Evolutionary conservation across 2,113 vertebrate genomes (phyloP).

Genomic region (Anarrhichthys ocellatus): DNA sequence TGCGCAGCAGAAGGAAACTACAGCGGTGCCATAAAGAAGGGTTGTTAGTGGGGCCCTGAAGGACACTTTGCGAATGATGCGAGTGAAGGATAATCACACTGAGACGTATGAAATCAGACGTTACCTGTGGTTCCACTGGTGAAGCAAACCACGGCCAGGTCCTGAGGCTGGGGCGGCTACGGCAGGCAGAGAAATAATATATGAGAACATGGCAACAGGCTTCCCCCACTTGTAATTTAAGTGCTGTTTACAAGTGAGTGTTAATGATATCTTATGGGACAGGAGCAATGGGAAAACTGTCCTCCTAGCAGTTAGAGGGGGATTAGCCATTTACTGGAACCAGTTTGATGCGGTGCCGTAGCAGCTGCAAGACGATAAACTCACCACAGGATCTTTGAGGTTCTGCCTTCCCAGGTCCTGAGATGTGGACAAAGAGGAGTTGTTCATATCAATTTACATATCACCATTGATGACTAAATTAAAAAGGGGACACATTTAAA

Average conservation of each 20-base stretch:
- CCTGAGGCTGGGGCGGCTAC: constrained; percentile 92
- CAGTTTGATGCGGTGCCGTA: constrained; percentile 50
- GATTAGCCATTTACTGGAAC: constrained; percentile 51
- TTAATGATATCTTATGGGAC: constrained; percentile 72
- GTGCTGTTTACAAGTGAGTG: constrained; percentile 61
- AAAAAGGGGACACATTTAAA: constrained; percentile 42
- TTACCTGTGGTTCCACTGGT: constrained; percentile 99
- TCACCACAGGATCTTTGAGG: constrained; percentile 83
- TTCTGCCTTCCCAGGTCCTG: constrained; percentile 83
- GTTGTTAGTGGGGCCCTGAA: constrained; percentile 71
- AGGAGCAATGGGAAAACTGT: constrained; percentile 58
- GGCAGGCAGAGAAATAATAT: constrained; percentile 53
- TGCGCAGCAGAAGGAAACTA: constrained; percentile 64
- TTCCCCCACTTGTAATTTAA: constrained; percentile 64
- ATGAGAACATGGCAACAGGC: constrained; percentile 64
- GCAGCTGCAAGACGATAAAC: constrained; percentile 58
- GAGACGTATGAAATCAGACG: constrained; percentile 58
- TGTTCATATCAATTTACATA: constrained; percentile 27
- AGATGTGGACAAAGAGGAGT: constrained; percentile 54
- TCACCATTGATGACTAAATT: constrained; percentile 38
- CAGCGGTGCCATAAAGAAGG: constrained; percentile 70
- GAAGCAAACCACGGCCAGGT: constrained; percentile 96
- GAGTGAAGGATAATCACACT: constrained; percentile 66
- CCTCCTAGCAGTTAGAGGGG: constrained; percentile 61
- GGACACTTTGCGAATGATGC: constrained; percentile 71